These are phyloP conservation scores for Morpho deidamia DNA, from an alignment of 2,888 invertebrate genomes.

Conservation along the genomic window DNA sequence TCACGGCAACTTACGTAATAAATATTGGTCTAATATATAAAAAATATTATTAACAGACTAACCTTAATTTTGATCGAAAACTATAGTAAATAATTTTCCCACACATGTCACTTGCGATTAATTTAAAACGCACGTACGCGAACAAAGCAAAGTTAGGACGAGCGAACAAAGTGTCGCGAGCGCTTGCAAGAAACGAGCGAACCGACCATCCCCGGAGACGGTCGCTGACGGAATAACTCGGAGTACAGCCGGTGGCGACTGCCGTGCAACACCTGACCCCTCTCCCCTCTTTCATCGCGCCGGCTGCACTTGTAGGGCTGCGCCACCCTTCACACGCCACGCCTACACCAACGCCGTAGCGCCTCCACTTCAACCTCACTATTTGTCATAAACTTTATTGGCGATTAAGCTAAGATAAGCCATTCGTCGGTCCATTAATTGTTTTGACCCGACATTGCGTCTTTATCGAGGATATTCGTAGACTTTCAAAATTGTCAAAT, in stretches of 20 bases:
- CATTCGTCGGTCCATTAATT: background rate
- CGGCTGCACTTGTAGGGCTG: slow-evolving; percentile 69
- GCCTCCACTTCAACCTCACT: slow-evolving; percentile 23
- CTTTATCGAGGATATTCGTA: background rate
- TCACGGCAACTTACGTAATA: slow-evolving; percentile 13
- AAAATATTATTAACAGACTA: slow-evolving; percentile 11
- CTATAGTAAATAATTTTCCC: background rate
- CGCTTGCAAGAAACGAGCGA: background rate
- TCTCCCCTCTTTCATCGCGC: slow-evolving; percentile 32
- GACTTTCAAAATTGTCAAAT: too few species aligned
- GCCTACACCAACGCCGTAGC: slow-evolving; percentile 45
- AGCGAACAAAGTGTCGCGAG: slow-evolving; percentile 19
- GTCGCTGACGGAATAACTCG: slow-evolving; percentile 47
- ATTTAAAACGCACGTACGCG: slow-evolving; percentile 17
- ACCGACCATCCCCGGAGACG: slow-evolving; percentile 26
- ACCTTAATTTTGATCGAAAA: background rate
- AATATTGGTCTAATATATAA: background rate
- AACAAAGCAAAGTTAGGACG: slow-evolving; percentile 8
- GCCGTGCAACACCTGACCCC: slow-evolving; percentile 59
- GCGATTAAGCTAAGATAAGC: slow-evolving; percentile 22
- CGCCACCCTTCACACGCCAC: slow-evolving; percentile 37
- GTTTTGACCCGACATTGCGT: background rate
- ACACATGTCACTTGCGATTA: slow-evolving; percentile 1
- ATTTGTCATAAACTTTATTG: slow-evolving; percentile 30
- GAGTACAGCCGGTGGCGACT: slow-evolving; percentile 36